phyloP scores from a whole-genome alignment of 2,888 invertebrate genomes.

The Meta bourneti region DNA sequence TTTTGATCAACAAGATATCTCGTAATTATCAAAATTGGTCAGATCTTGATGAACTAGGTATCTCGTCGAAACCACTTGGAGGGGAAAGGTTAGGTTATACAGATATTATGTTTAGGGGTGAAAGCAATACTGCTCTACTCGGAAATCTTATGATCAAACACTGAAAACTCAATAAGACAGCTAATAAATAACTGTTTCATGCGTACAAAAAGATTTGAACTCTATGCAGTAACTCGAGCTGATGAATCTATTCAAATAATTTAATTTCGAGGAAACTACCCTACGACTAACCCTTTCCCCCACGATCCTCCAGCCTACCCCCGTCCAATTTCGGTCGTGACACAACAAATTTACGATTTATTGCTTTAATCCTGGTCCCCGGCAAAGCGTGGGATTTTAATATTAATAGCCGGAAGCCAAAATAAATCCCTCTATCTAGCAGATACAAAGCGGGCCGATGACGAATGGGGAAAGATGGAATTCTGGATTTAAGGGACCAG shows the following conservation, averaged over 20 bases:
- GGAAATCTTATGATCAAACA: too few relatives aligned
- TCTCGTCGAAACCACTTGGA: too few relatives aligned
- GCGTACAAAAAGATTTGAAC: too few relatives aligned
- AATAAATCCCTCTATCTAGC: constrained; percentile 60
- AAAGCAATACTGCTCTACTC: too few relatives aligned
- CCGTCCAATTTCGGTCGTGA: neutral
- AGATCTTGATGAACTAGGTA: too few relatives aligned
- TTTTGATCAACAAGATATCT: too few relatives aligned
- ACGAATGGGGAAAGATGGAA: constrained; percentile 50
- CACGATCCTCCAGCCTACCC: neutral
- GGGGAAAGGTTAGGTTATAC: too few relatives aligned
- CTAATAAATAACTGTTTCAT: too few relatives aligned
- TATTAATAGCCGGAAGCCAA: constrained; percentile 59
- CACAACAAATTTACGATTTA: constrained; percentile 48
- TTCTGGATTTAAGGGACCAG: constrained; percentile 46
- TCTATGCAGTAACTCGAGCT: neutral
- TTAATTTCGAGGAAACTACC: neutral
- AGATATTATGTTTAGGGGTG: too few relatives aligned
- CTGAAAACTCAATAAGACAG: too few relatives aligned
- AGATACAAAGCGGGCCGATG: constrained; percentile 52
- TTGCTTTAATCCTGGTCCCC: constrained; percentile 48
- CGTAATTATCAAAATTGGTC: too few relatives aligned
- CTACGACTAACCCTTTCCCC: neutral
- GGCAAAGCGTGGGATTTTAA: constrained; percentile 46
- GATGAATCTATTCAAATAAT: neutral